Conservation (phyloP, 2,888 invertebrate genomes). For the Sialis fuliginosa region DNA sequence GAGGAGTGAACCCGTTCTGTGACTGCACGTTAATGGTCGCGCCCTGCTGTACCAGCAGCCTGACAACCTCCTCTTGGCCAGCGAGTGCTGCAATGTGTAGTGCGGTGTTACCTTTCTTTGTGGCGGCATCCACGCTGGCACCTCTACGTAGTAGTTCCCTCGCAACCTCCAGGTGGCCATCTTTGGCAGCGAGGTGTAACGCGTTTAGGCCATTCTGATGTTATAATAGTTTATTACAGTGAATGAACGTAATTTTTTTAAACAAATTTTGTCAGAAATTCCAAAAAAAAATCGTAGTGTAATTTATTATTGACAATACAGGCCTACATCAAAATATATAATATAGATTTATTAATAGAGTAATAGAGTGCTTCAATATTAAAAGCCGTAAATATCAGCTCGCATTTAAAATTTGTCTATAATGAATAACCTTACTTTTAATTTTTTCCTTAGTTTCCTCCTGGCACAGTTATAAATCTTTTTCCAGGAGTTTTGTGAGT, state of each 20-base stretch:
- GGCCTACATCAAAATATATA: no score
- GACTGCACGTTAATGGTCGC: slow-evolving; percentile 95
- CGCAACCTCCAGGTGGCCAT: slow-evolving; percentile 90
- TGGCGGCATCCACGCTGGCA: slow-evolving; percentile 87
- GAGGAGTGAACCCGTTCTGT: slow-evolving; percentile 91
- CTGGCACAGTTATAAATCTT: no score
- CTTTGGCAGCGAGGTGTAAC: slow-evolving; percentile 91
- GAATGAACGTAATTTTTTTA: neutral
- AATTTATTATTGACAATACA: no score
- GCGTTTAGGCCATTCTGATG: slow-evolving; percentile 92
- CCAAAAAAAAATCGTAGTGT: no score
- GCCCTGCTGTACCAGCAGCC: slow-evolving; percentile 74
- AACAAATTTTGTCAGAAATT: no score
- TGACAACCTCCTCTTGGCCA: slow-evolving; percentile 87
- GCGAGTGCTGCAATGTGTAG: slow-evolving; percentile 96
- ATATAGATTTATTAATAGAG: no score
- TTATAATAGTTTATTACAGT: slow-evolving; percentile 4
- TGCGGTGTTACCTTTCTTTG: slow-evolving; percentile 93
- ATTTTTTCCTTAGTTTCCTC: no score
- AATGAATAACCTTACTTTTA: no score
- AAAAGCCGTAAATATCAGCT: no score
- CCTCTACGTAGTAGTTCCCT: slow-evolving; percentile 77
- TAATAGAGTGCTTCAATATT: no score
- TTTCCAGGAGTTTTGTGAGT: no score
- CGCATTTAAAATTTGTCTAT: no score